A percentile compares a stretch with the other conserved stretches of the same genome.
Conservation (phyloP, 2,113 vertebrate genomes). For the Indicator maculatus region DNA sequence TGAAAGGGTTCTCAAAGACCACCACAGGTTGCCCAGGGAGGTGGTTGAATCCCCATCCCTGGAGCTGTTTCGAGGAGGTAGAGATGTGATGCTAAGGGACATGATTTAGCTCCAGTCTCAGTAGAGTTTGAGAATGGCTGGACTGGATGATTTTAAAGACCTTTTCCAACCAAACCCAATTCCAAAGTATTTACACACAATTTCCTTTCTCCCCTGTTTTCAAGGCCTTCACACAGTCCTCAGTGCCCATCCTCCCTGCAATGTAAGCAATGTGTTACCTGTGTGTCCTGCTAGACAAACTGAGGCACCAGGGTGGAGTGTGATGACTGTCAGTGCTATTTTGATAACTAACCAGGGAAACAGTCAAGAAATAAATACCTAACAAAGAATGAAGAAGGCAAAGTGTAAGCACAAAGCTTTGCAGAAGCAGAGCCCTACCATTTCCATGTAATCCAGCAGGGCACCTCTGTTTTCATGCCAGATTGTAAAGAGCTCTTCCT, state of each 20-base stretch:
- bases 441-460: constrained; percentile 89
- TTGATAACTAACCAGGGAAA: not conserved
- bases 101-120: too few species aligned
- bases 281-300: not conserved
- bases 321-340: not conserved
- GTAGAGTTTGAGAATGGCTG: too few species aligned
- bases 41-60: too few species aligned
- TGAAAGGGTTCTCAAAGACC: too few species aligned
- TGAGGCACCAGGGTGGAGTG: not conserved
- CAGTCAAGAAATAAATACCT: not conserved
- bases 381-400: not conserved
- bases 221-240: not conserved
- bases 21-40: too few species aligned
- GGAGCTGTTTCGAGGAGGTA: too few species aligned
- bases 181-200: not conserved
- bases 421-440: constrained; percentile 70
- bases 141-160: too few species aligned
- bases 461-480: constrained; percentile 95
- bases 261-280: not conserved
- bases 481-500: constrained; percentile 87
- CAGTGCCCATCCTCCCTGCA: not conserved
- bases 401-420: not conserved
- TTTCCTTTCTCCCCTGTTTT: not conserved
- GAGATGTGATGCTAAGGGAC: too few species aligned
- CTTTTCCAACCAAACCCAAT: too few species aligned